Evolutionary conservation across 2,113 vertebrate species (phyloP).

Genomic region (Amazona guildingii): DNA sequence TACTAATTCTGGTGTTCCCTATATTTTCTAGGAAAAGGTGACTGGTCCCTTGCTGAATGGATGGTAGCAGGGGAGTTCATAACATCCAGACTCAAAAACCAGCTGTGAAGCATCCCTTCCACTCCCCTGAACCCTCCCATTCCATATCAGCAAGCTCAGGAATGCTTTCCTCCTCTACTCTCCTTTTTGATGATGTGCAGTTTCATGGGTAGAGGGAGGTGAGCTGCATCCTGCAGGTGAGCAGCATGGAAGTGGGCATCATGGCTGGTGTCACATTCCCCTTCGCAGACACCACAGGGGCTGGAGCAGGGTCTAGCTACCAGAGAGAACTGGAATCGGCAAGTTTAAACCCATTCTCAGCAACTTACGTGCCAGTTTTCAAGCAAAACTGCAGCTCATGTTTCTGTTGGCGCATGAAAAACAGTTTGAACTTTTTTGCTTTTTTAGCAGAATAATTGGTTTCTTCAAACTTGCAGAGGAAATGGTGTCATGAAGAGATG

Average conservation of each 20-base stretch:
- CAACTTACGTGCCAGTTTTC: background rate
- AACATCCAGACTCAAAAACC: background rate
- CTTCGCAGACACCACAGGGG: accelerated
- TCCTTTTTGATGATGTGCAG: too few species aligned
- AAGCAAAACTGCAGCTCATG: background rate
- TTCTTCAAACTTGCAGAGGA: background rate
- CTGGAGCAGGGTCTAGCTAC: background rate
- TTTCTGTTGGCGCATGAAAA: background rate
- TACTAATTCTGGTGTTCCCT: background rate
- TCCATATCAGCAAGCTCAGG: too few species aligned
- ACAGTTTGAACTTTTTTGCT: background rate
- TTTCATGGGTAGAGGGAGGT: background rate
- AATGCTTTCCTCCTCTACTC: background rate
- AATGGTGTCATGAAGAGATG: background rate
- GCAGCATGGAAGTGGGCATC: background rate
- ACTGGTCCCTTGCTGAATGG: background rate
- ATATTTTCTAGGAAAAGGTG: background rate
- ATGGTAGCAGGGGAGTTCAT: background rate
- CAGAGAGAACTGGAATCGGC: accelerated
- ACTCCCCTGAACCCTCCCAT: background rate
- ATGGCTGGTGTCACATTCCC: background rate
- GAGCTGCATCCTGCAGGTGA: background rate
- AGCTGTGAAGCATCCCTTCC: background rate
- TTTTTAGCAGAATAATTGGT: background rate
- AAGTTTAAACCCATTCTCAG: background rate